These are phyloP conservation scores for Corydoras maculifer DNA, from an alignment of 2,113 vertebrate species.

Conservation along the genomic window DNA sequence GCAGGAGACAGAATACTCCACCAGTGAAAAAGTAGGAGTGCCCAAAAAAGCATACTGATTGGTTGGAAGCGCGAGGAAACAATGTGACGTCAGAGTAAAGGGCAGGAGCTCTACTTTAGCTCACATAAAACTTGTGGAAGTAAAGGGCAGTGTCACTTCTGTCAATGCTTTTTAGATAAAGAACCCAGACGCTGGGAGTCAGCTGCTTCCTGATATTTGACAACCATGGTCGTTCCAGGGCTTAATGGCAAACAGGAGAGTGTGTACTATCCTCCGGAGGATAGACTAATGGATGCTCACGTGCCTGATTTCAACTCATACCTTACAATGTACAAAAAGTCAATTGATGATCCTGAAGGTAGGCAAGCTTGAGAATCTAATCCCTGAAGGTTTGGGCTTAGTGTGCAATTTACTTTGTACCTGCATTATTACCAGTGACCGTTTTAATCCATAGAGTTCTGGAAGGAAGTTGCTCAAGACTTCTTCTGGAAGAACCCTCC, in stretches of 20 bases:
- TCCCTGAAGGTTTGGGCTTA: neutral
- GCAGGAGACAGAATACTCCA: constrained; percentile 50
- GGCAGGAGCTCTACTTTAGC: constrained; percentile 44
- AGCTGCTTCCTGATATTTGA: constrained; percentile 33
- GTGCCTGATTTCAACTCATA: constrained; percentile 67
- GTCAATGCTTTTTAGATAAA: constrained; percentile 35
- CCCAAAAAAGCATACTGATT: constrained; percentile 46
- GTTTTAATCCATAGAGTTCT: constrained; percentile 62
- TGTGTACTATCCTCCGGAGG: constrained; percentile 55
- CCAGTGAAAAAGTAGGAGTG: constrained; percentile 74
- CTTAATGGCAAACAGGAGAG: constrained; percentile 48
- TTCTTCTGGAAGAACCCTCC: constrained; percentile 71
- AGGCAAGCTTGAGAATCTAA: constrained; percentile 32
- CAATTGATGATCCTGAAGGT: constrained; percentile 71
- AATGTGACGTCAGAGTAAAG: constrained; percentile 48
- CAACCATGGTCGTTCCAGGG: constrained; percentile 60
- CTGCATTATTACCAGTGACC: neutral
- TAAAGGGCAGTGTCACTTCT: constrained; percentile 39
- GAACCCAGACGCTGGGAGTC: constrained; percentile 43
- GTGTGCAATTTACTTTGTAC: neutral
- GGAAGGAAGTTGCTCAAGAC: constrained; percentile 64
- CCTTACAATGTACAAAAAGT: constrained; percentile 64
- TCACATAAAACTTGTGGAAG: constrained; percentile 44
- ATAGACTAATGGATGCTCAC: constrained; percentile 62
- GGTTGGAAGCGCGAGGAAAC: constrained; percentile 53